A percentile compares a stretch with the other conserved stretches of the same genome.
These are phyloP conservation scores for Globodera rostochiensis DNA, from an alignment of 1,140 invertebrate genomes.

Conservation along the genomic window DNA sequence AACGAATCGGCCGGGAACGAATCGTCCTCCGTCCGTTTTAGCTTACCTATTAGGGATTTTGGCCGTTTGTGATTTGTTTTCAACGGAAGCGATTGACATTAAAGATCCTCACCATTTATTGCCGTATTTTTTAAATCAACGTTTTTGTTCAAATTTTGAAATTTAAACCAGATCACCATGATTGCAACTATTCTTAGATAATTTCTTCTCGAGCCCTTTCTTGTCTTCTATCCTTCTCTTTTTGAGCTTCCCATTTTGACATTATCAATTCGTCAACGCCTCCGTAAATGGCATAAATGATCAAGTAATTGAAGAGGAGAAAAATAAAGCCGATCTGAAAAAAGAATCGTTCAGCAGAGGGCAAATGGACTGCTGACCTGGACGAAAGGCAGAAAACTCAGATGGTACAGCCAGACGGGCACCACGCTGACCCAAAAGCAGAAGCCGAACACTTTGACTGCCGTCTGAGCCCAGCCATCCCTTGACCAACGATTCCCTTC, in stretches of 20 bases:
- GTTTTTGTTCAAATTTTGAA: too few relatives aligned
- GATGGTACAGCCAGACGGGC: conserved; percentile 57
- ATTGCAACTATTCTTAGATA: not conserved
- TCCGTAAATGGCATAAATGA: conserved; percentile 51
- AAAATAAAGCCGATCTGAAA: conserved; percentile 45
- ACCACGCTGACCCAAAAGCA: conserved; percentile 58
- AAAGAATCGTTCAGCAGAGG: not conserved
- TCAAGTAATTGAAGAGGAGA: conserved; percentile 47
- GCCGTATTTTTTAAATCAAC: too few relatives aligned
- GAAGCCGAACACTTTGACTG: conserved; percentile 60
- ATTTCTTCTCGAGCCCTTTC: conserved; percentile 14
- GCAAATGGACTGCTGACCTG: conserved; percentile 44
- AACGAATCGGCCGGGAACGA: too few relatives aligned
- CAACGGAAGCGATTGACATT: too few relatives aligned
- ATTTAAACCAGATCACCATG: too few relatives aligned
- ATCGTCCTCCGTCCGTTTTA: too few relatives aligned
- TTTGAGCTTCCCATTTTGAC: conserved; percentile 34
- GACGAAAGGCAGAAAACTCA: conserved; percentile 55
- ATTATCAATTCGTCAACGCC: conserved; percentile 45
- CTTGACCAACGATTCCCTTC: conserved; percentile 20
- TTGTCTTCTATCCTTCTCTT: not conserved
- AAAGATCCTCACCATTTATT: too few relatives aligned
- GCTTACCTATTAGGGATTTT: too few relatives aligned
- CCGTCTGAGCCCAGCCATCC: conserved; percentile 43
- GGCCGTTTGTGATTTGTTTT: too few relatives aligned